Base-by-base conservation (phyloP, 2,113 vertebrate species). In the Numenius arquata region DNA sequence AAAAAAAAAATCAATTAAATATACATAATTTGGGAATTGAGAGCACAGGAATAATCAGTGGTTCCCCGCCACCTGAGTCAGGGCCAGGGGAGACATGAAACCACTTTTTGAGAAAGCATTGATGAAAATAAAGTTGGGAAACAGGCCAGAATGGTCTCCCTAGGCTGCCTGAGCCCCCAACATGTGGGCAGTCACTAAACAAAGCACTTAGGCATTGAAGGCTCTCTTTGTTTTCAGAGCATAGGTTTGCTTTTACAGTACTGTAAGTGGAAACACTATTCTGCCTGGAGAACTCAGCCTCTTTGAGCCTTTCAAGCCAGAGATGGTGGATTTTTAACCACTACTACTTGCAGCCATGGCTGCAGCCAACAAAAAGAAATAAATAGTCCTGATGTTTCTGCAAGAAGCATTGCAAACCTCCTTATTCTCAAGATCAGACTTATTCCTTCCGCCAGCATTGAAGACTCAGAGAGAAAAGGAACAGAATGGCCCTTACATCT, bases 81-180 rank as follows among this genome's bases (percentile, higher is more conserved):
- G 67, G 89, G 95, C 89, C 87, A 89, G 45, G 66, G 62, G 89
- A 92, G 80, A 85, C 43, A 95, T 40, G 84, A 96, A 95, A 90
- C 67, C 93, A 63, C 47, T 76, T 94, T 90, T 40, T 74, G 85
- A 91, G 81, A 85, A 88, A 9, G 85, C 63, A 62, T 1, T 73
- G 81, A 96, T 93, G 91, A 95, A 96, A 96, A 92, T 66, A 66
- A 96, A 97, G 81, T 89, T 92, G 94, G 89, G 92, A 97, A 91
- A 70, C 3, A 0, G 0, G 56, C 94, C 96, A 97, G 91, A 85
- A 85, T 2, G 27, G 74, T 75, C 87, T 91, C 91, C 71, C 74
- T 59, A 62, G 91, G 74, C 94, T 92, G 71, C 71, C 71, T 34
- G 71, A 95, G 78, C 50, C 74, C 53, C 71, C 81, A 76, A 52